Base-by-base conservation (phyloP, 1,140 invertebrate species). In the Ptiloglossa arizonensis region DNA sequence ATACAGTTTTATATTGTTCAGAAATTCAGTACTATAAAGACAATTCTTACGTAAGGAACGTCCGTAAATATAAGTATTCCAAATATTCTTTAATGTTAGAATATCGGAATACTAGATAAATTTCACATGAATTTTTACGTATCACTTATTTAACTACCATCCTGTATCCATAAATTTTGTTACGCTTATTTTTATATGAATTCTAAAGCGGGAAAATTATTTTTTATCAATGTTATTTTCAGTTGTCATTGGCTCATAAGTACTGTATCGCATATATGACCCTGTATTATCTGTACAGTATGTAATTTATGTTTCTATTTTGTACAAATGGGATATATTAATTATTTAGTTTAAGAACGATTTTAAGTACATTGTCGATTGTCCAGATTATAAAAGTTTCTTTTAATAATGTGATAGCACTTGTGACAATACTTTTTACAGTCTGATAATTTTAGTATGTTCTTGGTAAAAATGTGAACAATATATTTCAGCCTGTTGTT, bases 281-380 rank as follows among this genome's bases (percentile, higher is more conserved):
- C 29, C 50, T 72, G 63, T 80, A 80, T 84, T 82, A 70, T 67
- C 67, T 82, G 70, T 86, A 79, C 70, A 82, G 35, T 73, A 80
- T 80, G 64, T 82, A 80, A 86, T 74, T 86, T 86, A 86, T 74
- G 19, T 78, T 63, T 86, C 59, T 82, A 86, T 83, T 59, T 83
- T 86, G 66, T 86, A 86, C 70, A 86, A 73, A 86, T 52, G 50
- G 19, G 60, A 71, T 27, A 81, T 57, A 66, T 76, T 76, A 50
- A 57, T 32, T 54, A 81, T 70, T 56, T 48, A 60, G 54, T 56
- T 67, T 11, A 71, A 54, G 54, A 72, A 52, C 46, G 41, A 79
- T 64, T 81, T 70, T 24, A 67, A 44, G 44, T 41, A 76, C 27
- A 35, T 57, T 50, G 32, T 79, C 67, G 48, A 54, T 70, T 35